Conservation (phyloP, 2,888 invertebrate genomes). For the Lydus trimaculatus region DNA sequence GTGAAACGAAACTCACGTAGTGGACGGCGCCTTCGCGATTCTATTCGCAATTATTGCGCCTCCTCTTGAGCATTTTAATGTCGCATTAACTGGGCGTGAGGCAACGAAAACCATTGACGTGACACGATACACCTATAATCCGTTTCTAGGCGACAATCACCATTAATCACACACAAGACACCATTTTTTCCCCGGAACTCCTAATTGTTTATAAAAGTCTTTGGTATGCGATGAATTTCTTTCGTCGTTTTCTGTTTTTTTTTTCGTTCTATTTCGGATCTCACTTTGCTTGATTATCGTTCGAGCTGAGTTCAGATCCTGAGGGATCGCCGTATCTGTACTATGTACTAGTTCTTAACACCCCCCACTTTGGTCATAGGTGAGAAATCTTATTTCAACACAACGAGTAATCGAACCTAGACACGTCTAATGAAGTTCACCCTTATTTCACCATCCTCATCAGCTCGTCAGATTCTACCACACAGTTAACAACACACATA, state of each 20-base stretch:
- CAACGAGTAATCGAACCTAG: constrained; percentile 57
- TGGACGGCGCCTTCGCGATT: constrained; percentile 45
- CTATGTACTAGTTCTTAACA: constrained; percentile 22
- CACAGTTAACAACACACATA: neutral
- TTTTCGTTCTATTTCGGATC: neutral
- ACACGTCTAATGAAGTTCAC: constrained; percentile 59
- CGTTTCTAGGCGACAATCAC: neutral
- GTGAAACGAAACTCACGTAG: constrained; percentile 41
- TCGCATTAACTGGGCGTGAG: constrained; percentile 20
- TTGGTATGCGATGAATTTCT: constrained; percentile 38
- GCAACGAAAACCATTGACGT: constrained; percentile 16
- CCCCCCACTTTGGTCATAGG: constrained; percentile 51
- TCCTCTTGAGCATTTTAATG: constrained; percentile 44
- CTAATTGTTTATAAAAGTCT: constrained; percentile 2
- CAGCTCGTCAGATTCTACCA: constrained; percentile 32
- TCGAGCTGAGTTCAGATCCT: constrained; percentile 47
- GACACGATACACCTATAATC: neutral
- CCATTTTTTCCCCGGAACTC: neutral
- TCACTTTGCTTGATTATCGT: constrained; percentile 39
- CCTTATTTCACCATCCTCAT: constrained; percentile 29
- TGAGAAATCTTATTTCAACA: constrained; percentile 59
- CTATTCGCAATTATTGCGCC: constrained; percentile 43
- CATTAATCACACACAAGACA: constrained; percentile 24
- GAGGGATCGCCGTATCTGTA: constrained; percentile 35
- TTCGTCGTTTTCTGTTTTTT: neutral